Evolutionary conservation across 2,113 vertebrate genomes (phyloP).

Genomic region (Crypturellus undulatus): DNA sequence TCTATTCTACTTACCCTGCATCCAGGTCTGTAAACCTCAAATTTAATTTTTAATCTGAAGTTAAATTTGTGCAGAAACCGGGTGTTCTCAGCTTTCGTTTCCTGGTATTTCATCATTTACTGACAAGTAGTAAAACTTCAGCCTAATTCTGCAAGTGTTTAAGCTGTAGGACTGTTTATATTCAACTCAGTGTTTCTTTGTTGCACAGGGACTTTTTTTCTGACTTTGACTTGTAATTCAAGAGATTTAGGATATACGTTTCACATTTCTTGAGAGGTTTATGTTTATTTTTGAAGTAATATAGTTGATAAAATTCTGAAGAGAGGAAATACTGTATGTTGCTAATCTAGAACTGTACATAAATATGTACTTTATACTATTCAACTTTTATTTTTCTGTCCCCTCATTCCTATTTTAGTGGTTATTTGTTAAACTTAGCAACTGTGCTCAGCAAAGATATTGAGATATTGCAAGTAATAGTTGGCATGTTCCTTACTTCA

Average conservation of each 20-base stretch:
- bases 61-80: background rate
- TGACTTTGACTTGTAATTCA: conserved; percentile 54
- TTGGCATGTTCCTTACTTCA: background rate
- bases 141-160: conserved; percentile 29
- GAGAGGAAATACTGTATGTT: background rate
- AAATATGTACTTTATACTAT: background rate
- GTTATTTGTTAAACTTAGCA: background rate
- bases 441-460: background rate
- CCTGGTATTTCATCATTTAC: conserved; percentile 20
- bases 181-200: conserved; percentile 46
- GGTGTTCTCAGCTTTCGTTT: background rate
- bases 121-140: conserved; percentile 41
- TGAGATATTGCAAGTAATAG: background rate
- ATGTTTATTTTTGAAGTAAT: conserved; percentile 45
- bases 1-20: background rate
- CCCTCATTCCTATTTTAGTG: background rate
- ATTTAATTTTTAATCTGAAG: conserved; percentile 8
- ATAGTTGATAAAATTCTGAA: conserved; percentile 30
- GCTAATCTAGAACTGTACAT: background rate
- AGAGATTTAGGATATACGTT: conserved; percentile 46
- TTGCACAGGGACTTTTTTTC: conserved; percentile 61
- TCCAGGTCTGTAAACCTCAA: background rate
- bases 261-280: conserved; percentile 44
- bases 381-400: background rate
- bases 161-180: conserved; percentile 24